phyloP scores from a whole-genome alignment of 2,113 vertebrate species.

The Periophthalmus modestus region DNA sequence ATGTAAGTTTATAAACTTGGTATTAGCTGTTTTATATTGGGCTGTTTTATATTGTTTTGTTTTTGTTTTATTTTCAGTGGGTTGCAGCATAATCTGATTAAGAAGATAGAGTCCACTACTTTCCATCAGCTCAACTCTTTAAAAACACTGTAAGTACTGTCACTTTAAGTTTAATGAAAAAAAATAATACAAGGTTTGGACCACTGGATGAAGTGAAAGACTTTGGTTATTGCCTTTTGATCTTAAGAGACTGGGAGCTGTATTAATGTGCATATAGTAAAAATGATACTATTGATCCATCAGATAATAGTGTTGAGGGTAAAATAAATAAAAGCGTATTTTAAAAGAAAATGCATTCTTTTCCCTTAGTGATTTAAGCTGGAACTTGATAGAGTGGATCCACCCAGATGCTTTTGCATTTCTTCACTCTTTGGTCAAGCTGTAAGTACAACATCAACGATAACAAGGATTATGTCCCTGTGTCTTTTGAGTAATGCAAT shows the following conservation, averaged over 20 bases:
- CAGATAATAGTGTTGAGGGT: too few relatives aligned
- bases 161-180: not conserved
- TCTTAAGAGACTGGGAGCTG: too few relatives aligned
- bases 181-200: not conserved
- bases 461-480: not conserved
- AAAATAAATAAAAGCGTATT: too few relatives aligned
- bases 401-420: slow-evolving; percentile 88
- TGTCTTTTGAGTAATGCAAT: not conserved
- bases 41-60: not conserved
- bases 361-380: slow-evolving; percentile 87
- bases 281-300: too few relatives aligned
- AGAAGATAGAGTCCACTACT: slow-evolving; percentile 83
- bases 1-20: slow-evolving; percentile 83
- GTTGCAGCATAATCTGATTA: slow-evolving; percentile 90
- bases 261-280: too few relatives aligned
- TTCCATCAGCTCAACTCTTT: slow-evolving; percentile 87
- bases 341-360: not conserved
- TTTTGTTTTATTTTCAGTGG: slow-evolving; percentile 73
- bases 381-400: slow-evolving; percentile 87
- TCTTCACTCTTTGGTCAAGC: slow-evolving; percentile 86
- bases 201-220: too few relatives aligned
- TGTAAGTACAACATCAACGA: slow-evolving; percentile 81
- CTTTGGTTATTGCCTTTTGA: too few relatives aligned
- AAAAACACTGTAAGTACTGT: slow-evolving; percentile 84
- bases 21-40: not conserved